A percentile compares a stretch with the other conserved stretches of the same genome.
phyloP scores from a whole-genome alignment of 2,888 invertebrate genomes.

The Patella caerulea region DNA sequence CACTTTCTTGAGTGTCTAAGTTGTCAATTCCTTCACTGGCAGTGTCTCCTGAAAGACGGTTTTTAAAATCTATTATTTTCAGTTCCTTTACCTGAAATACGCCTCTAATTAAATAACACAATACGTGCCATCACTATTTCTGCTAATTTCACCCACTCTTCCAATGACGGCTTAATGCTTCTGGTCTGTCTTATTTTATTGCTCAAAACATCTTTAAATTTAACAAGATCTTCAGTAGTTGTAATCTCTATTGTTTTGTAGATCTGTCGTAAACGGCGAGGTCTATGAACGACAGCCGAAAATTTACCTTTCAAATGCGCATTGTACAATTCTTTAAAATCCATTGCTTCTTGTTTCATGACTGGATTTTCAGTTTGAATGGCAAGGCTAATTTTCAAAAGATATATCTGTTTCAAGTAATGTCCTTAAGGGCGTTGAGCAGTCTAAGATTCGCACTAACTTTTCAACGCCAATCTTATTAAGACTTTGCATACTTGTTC shows the following conservation, averaged over 20 bases:
- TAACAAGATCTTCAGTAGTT: slow-evolving; percentile 22
- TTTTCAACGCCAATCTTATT: too few relatives aligned
- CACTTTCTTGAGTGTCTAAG: too few relatives aligned
- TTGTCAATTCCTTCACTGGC: slow-evolving; percentile 7
- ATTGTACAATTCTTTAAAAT: slow-evolving; percentile 21
- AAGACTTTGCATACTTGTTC: too few relatives aligned
- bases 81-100: not conserved
- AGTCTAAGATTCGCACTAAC: too few relatives aligned
- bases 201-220: slow-evolving; percentile 4
- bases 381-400: slow-evolving; percentile 25
- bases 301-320: slow-evolving; percentile 29
- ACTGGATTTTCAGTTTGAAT: slow-evolving; percentile 4
- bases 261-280: slow-evolving; percentile 14
- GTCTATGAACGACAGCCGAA: slow-evolving; percentile 24
- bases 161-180: not conserved
- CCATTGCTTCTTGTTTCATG: slow-evolving; percentile 17
- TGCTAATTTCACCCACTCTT: not conserved
- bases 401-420: slow-evolving; percentile 7
- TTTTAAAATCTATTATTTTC: not conserved
- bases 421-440: slow-evolving; percentile 17
- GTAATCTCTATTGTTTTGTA: slow-evolving; percentile 24
- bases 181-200: not conserved
- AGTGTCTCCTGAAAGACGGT: not conserved
- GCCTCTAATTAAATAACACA: not conserved
- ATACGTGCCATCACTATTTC: not conserved